Percentiles rank a stretch among this genome's conserved stretches.
Conservation (phyloP, 2,113 vertebrate genomes). For the Lycaon pictus region DNA sequence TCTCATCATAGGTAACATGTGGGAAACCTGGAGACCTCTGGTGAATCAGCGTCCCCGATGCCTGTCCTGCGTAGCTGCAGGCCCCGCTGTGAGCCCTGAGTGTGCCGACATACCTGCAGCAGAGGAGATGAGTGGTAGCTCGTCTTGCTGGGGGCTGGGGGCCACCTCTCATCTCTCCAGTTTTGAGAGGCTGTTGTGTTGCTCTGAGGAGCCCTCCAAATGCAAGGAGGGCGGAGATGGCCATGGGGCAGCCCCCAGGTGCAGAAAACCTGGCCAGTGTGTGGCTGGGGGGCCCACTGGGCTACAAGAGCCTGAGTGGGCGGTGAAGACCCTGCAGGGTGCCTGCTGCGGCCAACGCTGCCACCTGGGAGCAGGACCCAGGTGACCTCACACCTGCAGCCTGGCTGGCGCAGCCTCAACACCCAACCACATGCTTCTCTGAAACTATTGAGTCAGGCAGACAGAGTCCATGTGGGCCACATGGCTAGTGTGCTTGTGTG, state of each 20-base stretch:
- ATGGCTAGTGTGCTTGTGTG: fast-evolving
- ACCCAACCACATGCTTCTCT: fast-evolving
- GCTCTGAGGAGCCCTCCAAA: fast-evolving
- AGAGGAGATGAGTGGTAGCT: too few species aligned
- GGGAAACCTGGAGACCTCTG: fast-evolving
- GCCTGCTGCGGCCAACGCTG: fast-evolving
- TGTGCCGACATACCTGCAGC: fast-evolving
- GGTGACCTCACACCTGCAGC: fast-evolving
- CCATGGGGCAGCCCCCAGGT: fast-evolving
- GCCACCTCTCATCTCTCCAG: not conserved
- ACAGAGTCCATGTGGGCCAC: fast-evolving
- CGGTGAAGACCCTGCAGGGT: fast-evolving
- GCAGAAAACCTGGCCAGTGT: fast-evolving
- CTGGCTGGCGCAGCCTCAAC: fast-evolving
- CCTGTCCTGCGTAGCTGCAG: fast-evolving
- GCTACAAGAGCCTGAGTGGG: fast-evolving
- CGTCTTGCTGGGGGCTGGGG: fast-evolving
- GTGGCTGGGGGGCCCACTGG: too few species aligned
- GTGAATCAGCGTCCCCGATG: too few species aligned
- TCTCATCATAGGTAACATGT: not conserved
- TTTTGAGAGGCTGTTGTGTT: not conserved
- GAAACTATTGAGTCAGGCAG: fast-evolving
- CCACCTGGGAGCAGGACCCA: not conserved
- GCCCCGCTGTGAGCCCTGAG: fast-evolving
- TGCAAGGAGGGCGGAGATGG: fast-evolving